phyloP scores from a whole-genome alignment of 2,888 invertebrate species.

The Brenthis daphne region DNA sequence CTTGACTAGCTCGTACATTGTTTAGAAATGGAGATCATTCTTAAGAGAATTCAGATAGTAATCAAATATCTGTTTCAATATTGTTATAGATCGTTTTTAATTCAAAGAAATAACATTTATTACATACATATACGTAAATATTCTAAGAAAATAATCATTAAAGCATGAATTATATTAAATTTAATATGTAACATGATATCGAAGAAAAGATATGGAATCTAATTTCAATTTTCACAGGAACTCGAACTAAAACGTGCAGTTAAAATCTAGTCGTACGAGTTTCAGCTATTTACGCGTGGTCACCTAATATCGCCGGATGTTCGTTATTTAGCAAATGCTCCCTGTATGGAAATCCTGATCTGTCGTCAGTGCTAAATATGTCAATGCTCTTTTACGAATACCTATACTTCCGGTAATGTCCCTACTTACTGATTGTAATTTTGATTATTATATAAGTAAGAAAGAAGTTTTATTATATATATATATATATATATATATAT shows the following conservation, averaged over 20 bases:
- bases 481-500: no score
- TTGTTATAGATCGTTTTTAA: no score
- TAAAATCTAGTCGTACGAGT: neutral
- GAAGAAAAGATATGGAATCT: no score
- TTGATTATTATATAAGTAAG: neutral
- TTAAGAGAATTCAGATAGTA: no score
- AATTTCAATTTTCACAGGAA: neutral
- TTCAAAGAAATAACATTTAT: neutral
- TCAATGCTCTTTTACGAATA: slow-evolving; percentile 12
- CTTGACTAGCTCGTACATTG: neutral
- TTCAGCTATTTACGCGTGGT: slow-evolving; percentile 55
- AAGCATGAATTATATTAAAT: no score
- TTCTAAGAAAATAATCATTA: neutral
- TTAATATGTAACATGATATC: no score
- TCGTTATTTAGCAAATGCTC: slow-evolving; percentile 57
- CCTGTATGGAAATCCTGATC: slow-evolving; percentile 23
- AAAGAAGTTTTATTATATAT: neutral
- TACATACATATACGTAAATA: neutral
- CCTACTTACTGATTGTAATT: neutral
- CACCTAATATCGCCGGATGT: slow-evolving; percentile 59
- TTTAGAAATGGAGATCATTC: no score
- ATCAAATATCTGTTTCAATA: no score
- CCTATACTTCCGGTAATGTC: slow-evolving; percentile 4
- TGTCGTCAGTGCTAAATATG: slow-evolving; percentile 16
- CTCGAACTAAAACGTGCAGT: neutral